Evolutionary conservation across 2,888 invertebrate genomes (phyloP), one percentile per base, ranked within the genome.

Genomic region (Toxonevra muliebris): DNA sequence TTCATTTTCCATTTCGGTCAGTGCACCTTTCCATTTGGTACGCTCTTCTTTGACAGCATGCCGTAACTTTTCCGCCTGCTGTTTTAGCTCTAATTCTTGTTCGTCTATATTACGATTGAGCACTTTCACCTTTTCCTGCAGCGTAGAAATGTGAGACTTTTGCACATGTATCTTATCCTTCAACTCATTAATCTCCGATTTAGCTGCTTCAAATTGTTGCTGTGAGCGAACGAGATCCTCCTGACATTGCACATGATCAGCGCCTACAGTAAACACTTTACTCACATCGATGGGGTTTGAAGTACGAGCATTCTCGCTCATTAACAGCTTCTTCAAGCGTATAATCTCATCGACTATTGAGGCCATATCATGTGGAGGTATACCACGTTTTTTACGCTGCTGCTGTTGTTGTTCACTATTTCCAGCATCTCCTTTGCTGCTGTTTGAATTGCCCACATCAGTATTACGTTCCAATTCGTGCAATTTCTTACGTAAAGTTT

Each of bases 71-170:
- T 89, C 90, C 59, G 89, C 76, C 71, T 88, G 88, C 65, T 88
- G 87, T 70, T 89, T 88, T 59, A 90, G 87, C 70, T 90, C 90
- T 60, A 87, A 87, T 76, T 90, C 90, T 71, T 89, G 89, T 70
- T 90, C 89, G 20, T 90, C 89, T 60, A 90, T 83, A 79, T 92
- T 88, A 68, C 87, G 83, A 71, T 87, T 89, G 8, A 90, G 87
- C 1, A 89, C 88, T 59, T 90, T 88, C 53, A 91, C 85, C 76
- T 90, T 90, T 71, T 92, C 91, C 75, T 90, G 90, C 66, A 93
- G 81, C 61, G 90, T 89, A 55, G 86, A 87, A 69, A 91, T 87
- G 80, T 93, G 90, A 5, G 86, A 86, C 79, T 87, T 88, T 74
- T 90, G 85, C 66, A 87, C 72, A 20, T 79, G 76, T 1, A 78